A percentile compares a stretch with the other conserved stretches of the same genome.
phyloP scores from a whole-genome alignment of 2,113 vertebrate genomes.

The Coryphaenoides rupestris region DNA sequence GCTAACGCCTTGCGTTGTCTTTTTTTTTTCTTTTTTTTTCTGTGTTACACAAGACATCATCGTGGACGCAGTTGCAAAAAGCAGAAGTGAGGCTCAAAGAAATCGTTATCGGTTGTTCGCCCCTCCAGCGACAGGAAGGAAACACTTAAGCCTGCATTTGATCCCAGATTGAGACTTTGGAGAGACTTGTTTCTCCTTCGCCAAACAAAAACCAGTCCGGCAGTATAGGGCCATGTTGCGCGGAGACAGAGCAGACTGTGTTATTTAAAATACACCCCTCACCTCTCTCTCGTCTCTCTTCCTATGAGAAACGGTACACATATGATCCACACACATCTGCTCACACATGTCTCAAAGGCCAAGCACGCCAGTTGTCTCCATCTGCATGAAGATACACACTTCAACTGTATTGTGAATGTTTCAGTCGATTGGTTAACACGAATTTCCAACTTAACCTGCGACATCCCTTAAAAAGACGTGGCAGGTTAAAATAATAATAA shows the following conservation, averaged over 20 bases:
- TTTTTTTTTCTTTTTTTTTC: too few species aligned
- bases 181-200: not conserved
- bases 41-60: too few species aligned
- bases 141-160: conserved; percentile 4
- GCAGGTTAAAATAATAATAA: conserved; percentile 8
- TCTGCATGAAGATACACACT: conserved; percentile 26
- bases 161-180: conserved; percentile 10
- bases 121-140: not conserved
- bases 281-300: too few species aligned
- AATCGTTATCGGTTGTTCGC: not conserved
- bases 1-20: too few species aligned
- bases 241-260: too few species aligned
- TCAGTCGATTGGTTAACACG: conserved; percentile 29
- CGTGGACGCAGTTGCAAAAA: too few species aligned
- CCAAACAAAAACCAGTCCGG: conserved; percentile 6
- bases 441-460: conserved; percentile 33
- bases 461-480: conserved; percentile 50
- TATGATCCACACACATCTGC: conserved; percentile 7
- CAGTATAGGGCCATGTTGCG: not conserved
- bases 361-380: conserved; percentile 19
- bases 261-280: not conserved
- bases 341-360: not conserved
- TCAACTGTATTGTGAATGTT: not conserved
- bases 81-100: too few species aligned
- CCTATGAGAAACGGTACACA: conserved; percentile 1